These are phyloP conservation scores for Pachydiplax longipennis DNA, from an alignment of 2,888 invertebrate species.

Conservation along the genomic window DNA sequence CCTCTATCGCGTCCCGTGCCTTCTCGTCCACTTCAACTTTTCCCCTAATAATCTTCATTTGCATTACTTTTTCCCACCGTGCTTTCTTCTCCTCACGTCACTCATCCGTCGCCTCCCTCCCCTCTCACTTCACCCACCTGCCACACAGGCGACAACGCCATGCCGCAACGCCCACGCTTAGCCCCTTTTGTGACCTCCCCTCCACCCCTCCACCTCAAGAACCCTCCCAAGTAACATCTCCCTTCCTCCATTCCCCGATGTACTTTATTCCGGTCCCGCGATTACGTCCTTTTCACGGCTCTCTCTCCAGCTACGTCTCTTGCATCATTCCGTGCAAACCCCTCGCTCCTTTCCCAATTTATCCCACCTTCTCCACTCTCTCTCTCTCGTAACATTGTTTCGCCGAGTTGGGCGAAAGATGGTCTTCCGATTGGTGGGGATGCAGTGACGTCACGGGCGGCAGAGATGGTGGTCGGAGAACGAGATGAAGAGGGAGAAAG, in stretches of 20 bases:
- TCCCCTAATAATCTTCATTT: neutral
- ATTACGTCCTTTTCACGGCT: neutral
- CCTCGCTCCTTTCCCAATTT: neutral
- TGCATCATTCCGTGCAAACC: neutral
- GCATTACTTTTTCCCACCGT: neutral
- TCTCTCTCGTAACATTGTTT: neutral
- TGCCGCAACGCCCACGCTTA: slow-evolving; percentile 23
- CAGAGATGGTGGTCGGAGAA: neutral
- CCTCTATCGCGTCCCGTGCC: neutral
- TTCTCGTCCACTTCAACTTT: neutral
- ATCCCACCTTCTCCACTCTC: neutral
- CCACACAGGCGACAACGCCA: slow-evolving; percentile 4
- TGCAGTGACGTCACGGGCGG: neutral
- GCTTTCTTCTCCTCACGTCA: neutral
- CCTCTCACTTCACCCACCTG: neutral
- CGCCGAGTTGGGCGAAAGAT: neutral
- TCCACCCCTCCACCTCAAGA: neutral
- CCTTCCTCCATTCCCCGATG: neutral
- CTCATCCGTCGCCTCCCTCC: neutral
- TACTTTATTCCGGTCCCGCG: too few relatives aligned
- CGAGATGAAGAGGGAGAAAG: neutral
- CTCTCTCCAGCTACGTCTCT: neutral
- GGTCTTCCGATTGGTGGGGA: neutral
- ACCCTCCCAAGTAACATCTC: neutral
- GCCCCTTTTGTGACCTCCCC: neutral